Conservation (phyloP, 2,797 vertebrate species). For the Ciconia nigra region DNA sequence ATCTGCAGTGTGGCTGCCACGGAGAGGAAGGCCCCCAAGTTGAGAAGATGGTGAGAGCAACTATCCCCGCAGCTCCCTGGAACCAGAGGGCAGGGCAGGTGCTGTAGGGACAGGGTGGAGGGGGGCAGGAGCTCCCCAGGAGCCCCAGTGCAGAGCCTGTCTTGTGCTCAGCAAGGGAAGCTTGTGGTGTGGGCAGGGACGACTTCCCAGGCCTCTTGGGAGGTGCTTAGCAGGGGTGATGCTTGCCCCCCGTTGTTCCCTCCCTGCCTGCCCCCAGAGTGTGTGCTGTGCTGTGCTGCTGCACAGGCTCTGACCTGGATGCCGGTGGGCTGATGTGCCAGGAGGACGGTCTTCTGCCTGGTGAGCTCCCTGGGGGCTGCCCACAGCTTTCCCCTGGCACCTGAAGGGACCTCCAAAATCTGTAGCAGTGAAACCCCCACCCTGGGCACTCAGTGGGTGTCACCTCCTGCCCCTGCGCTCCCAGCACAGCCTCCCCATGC, state of each 20-base stretch:
- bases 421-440: background rate
- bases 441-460: background rate
- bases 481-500: background rate
- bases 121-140: background rate
- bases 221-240: no score
- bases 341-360: background rate
- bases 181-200: background rate
- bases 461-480: background rate
- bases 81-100: background rate
- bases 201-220: background rate
- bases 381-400: background rate
- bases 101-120: no score
- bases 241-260: background rate
- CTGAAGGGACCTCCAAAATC: background rate
- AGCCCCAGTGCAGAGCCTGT: background rate
- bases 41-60: background rate
- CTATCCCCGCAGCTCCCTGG: background rate
- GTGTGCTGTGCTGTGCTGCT: background rate
- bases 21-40: background rate
- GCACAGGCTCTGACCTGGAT: background rate
- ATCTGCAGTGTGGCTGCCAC: background rate
- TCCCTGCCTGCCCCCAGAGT: background rate
- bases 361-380: background rate
- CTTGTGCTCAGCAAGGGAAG: background rate
- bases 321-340: fast-evolving